A percentile compares a stretch with the other conserved stretches of the same genome.
phyloP scores from a whole-genome alignment of 2,888 invertebrate species.

The Neoitamus cyanurus region DNA sequence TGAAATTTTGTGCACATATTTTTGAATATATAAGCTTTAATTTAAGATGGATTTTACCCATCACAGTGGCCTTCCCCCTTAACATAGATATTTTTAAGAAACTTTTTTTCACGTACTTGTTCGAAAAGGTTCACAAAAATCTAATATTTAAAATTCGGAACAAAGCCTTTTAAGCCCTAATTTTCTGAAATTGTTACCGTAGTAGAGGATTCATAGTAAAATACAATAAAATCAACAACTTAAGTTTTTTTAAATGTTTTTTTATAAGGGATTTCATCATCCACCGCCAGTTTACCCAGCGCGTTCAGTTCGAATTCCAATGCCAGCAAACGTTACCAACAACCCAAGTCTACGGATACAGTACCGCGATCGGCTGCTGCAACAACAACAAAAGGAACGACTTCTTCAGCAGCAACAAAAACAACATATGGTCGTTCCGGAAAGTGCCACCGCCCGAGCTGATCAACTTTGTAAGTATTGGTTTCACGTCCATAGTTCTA shows the following conservation, averaged over 20 bases:
- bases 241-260: background rate
- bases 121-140: too few species aligned
- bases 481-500: background rate
- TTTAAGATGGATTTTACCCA: too few species aligned
- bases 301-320: conserved; percentile 60
- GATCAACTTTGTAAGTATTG: conserved; percentile 60
- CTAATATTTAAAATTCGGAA: too few species aligned
- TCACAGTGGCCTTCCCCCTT: too few species aligned
- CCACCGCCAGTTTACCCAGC: conserved; percentile 64
- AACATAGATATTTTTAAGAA: too few species aligned
- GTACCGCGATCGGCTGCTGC: conserved; percentile 60
- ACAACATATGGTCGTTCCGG: conserved; percentile 83
- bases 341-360: conserved; percentile 60
- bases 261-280: conserved; percentile 61
- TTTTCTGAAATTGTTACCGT: too few species aligned
- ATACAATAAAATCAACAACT: too few species aligned
- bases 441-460: conserved; percentile 75
- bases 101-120: too few species aligned
- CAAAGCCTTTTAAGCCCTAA: too few species aligned
- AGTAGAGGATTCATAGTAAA: too few species aligned
- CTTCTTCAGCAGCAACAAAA: conserved; percentile 82
- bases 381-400: conserved; percentile 75
- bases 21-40: too few species aligned
- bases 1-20: too few species aligned
- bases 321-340: conserved; percentile 59